Evolutionary conservation across 2,888 invertebrate species (phyloP).

Genomic region (Megamerina dolium): DNA sequence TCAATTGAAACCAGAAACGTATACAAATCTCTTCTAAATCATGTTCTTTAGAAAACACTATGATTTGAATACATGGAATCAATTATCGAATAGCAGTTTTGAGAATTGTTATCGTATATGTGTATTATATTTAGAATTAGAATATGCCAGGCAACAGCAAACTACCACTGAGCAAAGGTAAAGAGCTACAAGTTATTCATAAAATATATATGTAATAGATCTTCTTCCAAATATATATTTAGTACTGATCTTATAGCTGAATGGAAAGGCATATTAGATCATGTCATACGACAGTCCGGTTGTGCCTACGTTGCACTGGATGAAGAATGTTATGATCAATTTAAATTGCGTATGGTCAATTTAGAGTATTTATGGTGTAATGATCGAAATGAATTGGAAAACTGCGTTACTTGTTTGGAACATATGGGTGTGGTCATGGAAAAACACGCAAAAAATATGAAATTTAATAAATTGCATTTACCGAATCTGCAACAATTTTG

Average conservation of each 20-base stretch:
- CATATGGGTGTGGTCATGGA: constrained; percentile 7
- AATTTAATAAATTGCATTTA: constrained; percentile 12
- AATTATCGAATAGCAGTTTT: constrained; percentile 29
- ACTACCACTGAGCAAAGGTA: too few species aligned
- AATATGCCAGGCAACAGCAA: too few species aligned
- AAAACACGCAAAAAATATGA: neutral
- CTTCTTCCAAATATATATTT: too few species aligned
- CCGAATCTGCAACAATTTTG: constrained; percentile 15
- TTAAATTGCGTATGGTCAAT: constrained; percentile 14
- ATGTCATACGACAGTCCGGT: constrained; percentile 10
- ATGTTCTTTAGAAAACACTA: constrained; percentile 32
- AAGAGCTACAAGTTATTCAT: too few species aligned
- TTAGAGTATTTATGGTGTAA: constrained; percentile 13
- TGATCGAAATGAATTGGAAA: constrained; percentile 8
- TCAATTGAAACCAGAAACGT: too few species aligned
- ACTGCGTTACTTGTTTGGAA: constrained; percentile 13
- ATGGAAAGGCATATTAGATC: constrained; percentile 14
- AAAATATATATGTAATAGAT: too few species aligned
- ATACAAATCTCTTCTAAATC: too few species aligned
- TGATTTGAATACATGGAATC: constrained; percentile 31
- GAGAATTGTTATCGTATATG: constrained; percentile 28
- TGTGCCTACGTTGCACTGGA: constrained; percentile 1
- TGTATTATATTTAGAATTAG: constrained; percentile 33
- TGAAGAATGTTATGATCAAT: constrained; percentile 2
- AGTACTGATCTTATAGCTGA: too few species aligned